Evolutionary conservation across 2,797 vertebrate genomes (phyloP), one percentile per base, ranked within the genome.

Genomic region (Limosa lapponica): DNA sequence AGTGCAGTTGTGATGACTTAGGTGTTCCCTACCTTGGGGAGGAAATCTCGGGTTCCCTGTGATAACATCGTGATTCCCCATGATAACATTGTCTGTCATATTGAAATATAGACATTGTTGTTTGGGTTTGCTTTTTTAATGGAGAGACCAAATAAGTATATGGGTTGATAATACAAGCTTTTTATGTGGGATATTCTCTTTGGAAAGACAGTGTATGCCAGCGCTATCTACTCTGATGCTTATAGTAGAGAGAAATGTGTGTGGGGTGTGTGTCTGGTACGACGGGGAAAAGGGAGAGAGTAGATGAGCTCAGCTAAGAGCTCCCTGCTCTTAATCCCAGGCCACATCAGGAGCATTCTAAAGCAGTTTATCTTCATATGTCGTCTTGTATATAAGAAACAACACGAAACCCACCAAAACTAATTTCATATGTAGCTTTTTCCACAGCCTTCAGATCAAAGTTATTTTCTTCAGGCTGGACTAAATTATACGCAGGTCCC

Each of bases 401-500:
- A 98, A 97, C 89, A 88, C 95, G 97, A 97, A 98, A 93, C 94
- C 96, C 86, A 97, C 96, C 96, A 97, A 98, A 98, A 97, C 96
- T 98, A 97, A 98, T 98, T 98, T 98, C 96, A 96, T 98, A 98
- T 98, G 97, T 98, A 98, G 98, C 96, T 98, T 98, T 98, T 97
- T 95, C 93, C 91, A 95, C 92, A 98, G 97, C 97, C 96, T 98
- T 98, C 96, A 98, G 97, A 98, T 98, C 97, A 98, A 98, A 98
- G 98, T 98, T 98, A 98, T 98, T 98, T 98, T 98, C 98, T 98
- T 97, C 96, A 96, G 97, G 93, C 97, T 97, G 97, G 97, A 98
- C 98, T 98, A 98, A 98, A 98, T 98, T 98, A 98, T 98, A 98
- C 97, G 36, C 96, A 96, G 98, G 97, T 98, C 98, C 97, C 97